Evolutionary conservation across 2,113 vertebrate genomes (phyloP).

Genomic region (Acrocephalus arundinaceus): DNA sequence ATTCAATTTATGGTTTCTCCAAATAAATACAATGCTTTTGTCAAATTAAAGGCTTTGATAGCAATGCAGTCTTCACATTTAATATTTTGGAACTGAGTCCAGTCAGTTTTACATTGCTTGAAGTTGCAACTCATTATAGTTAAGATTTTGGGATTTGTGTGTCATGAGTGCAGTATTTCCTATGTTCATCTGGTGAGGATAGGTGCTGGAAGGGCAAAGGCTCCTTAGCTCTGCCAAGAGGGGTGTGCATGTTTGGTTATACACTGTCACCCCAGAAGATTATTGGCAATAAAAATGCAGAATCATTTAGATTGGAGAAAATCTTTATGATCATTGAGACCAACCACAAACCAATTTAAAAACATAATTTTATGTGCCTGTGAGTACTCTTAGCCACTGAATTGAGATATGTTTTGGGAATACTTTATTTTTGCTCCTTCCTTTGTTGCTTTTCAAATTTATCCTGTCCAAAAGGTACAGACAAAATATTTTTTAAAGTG

Average conservation of each 20-base stretch:
- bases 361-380: not conserved
- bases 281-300: not conserved
- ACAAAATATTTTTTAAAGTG: rapidly evolving
- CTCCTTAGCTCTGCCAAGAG: not conserved
- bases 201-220: not conserved
- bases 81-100: not conserved
- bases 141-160: not conserved
- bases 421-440: not conserved
- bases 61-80: not conserved
- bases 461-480: not conserved
- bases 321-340: not conserved
- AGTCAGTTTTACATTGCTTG: not conserved
- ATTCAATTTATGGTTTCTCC: not conserved
- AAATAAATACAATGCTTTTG: not conserved
- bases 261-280: not conserved
- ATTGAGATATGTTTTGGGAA: not conserved
- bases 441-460: not conserved
- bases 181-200: not conserved
- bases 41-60: not conserved
- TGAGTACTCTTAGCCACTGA: not conserved
- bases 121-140: not conserved
- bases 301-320: not conserved
- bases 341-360: not conserved
- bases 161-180: not conserved
- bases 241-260: not conserved